Base-by-base conservation (phyloP, 2,797 vertebrate genomes). In the Lateolabrax maculatus region DNA sequence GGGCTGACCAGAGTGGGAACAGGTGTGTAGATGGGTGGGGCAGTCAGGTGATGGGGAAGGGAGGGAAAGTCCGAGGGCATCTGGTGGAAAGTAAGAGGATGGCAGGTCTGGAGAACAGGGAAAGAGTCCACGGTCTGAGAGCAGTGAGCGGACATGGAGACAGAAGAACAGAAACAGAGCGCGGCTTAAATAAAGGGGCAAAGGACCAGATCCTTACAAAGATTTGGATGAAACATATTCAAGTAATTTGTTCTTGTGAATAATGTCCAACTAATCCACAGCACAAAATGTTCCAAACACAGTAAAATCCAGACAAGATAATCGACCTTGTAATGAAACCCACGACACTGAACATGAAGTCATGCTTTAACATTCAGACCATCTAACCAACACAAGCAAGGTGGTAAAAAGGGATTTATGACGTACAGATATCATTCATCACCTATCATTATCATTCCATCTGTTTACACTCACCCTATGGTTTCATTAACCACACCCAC, bases 371-470 rank as follows among this genome's bases (percentile, higher is more conserved):
- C 72, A 36, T 57, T 51, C 46, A 37, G 16, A 43, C 61, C 18
- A 56, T 21, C 55, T 13, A 41, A 77, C 18, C 25, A 46, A 53
- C 36, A 48, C 64, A 71, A 46, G 62, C 66, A 52, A 67, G 3
- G 71, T 55, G 65, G 44, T 71, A 56, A 77, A 77, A 15, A 48
- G 6, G 36, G 23, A 43, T 84, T 73, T 65, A 77, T 37, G 27
- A 7, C 34, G 51, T 25, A 19, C 63, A 75, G 34, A 71, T 75
- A 79, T 74, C 60, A 61, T 83, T 80, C 67, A 81, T 60, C 37
- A 60, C 74, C 67, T 31, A 41, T 87, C 52, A 89, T 81, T 76
- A 71, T 78, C 78, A 66, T 85, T 68, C 66, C 81, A 86, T 81
- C 63, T 77, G 73, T 77, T 80, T 72, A 63, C 18, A 41, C 53